Evolutionary conservation across 2,888 invertebrate genomes (phyloP), one percentile per base, ranked within the genome.

Genomic region (Acheta domesticus): DNA sequence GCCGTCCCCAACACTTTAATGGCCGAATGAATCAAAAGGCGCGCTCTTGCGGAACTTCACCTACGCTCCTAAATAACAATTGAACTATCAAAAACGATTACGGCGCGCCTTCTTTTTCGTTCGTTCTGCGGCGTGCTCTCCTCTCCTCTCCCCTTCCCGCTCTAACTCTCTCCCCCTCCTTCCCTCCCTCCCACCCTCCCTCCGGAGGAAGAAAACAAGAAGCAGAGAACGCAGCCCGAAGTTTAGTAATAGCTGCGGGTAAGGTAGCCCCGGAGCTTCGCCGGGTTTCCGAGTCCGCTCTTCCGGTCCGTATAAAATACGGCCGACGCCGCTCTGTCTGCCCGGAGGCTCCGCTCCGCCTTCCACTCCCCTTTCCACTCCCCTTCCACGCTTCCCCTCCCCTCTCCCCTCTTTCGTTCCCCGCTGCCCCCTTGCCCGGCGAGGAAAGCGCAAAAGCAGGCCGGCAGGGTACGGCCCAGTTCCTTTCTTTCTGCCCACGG

Each of bases 281-380:
- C n/a, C 4, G 14, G 62, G 62, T n/a, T 62, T 62, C 62, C 62
- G 62, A n/a, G 62, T n/a, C n/a, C 16, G 62, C 62, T 14, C 62
- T 62, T 62, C 62, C 62, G 62, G 62, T 62, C 62, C 62, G 62
- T 62, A 62, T 62, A 62, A 62, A 62, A 62, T 62, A 62, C 62
- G 62, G 62, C 62, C 62, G 62, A n/a, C 62, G 62, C 62, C 62
- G 62, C 62, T 62, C 16, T n/a, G 62, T 62, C 62, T 62, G n/a
- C 62, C 62, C 62, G 36, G 36, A 36, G 36, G 36, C 36, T 8
- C 36, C 36, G 62, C n/a, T 16, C n/a, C n/a, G 62, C 62, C n/a
- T 16, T n/a, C 62, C 62, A n/a, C 62, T 62, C 62, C 62, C 62
- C 62, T n/a, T 62, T 16, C 62, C 62, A n/a, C 62, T 62, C 62